phyloP scores from a whole-genome alignment of 1,140 invertebrate genomes.

The Rhizoglyphus robini region DNA sequence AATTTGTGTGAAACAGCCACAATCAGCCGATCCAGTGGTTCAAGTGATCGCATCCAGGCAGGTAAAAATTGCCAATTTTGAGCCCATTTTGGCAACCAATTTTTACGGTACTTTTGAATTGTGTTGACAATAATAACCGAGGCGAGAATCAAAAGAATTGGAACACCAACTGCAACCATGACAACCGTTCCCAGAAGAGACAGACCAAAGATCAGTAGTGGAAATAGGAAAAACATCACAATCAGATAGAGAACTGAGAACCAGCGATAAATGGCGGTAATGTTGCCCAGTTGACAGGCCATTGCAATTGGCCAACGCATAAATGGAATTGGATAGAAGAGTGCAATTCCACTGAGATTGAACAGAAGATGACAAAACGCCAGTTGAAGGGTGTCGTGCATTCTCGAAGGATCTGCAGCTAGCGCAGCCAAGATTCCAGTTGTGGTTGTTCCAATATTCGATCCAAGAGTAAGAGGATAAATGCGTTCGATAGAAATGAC shows the following conservation, averaged over 20 bases:
- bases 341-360: slow-evolving; percentile 46
- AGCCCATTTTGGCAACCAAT: slow-evolving; percentile 34
- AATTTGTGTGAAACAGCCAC: neutral
- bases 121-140: slow-evolving; percentile 32
- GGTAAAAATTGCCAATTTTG: slow-evolving; percentile 42
- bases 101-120: slow-evolving; percentile 35
- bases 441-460: slow-evolving; percentile 49
- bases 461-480: slow-evolving; percentile 47
- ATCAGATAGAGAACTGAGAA: slow-evolving; percentile 45
- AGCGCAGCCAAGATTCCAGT: slow-evolving; percentile 41
- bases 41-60: slow-evolving; percentile 36
- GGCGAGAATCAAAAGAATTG: slow-evolving; percentile 32
- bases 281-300: slow-evolving; percentile 39
- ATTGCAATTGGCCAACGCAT: slow-evolving; percentile 43
- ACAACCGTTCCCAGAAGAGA: slow-evolving; percentile 30
- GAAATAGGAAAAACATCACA: slow-evolving; percentile 41
- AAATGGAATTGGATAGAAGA: slow-evolving; percentile 47
- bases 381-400: slow-evolving; percentile 41
- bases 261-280: slow-evolving; percentile 43
- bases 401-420: slow-evolving; percentile 32
- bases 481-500: slow-evolving; percentile 46
- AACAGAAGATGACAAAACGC: slow-evolving; percentile 49
- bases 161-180: slow-evolving; percentile 30
- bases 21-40: slow-evolving; percentile 34
- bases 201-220: slow-evolving; percentile 37